Conservation (phyloP, 2,888 invertebrate genomes). For the Nasonovia ribisnigri region DNA sequence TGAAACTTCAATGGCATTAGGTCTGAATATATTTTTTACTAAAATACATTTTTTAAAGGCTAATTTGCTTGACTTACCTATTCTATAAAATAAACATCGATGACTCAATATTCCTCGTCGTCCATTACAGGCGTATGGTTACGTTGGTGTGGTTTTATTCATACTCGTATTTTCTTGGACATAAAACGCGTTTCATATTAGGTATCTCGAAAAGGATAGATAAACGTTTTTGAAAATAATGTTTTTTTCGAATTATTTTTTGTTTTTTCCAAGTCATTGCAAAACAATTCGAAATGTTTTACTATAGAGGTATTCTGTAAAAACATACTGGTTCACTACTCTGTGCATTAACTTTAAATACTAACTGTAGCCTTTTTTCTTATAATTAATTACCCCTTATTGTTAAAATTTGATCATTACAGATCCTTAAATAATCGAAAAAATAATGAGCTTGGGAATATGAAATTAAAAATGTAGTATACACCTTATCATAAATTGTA, state of each 20-base stretch:
- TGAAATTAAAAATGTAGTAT: background rate
- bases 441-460: background rate
- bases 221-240: too few species aligned
- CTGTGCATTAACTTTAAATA: background rate
- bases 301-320: too few species aligned
- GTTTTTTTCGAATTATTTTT: too few species aligned
- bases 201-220: too few species aligned
- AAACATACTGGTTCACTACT: background rate
- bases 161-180: too few species aligned
- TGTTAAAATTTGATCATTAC: too few species aligned
- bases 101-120: background rate
- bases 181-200: too few species aligned
- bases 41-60: background rate
- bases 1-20: too few species aligned
- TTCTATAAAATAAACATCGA: background rate
- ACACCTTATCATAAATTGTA: too few species aligned
- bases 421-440: background rate
- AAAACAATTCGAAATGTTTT: too few species aligned
- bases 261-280: too few species aligned
- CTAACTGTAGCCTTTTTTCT: background rate
- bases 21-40: background rate
- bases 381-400: background rate
- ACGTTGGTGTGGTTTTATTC: too few species aligned
- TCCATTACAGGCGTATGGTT: background rate
- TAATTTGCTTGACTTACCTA: background rate